Evolutionary conservation across 1,140 invertebrate genomes (phyloP).

Genomic region (Adelges cooleyi): DNA sequence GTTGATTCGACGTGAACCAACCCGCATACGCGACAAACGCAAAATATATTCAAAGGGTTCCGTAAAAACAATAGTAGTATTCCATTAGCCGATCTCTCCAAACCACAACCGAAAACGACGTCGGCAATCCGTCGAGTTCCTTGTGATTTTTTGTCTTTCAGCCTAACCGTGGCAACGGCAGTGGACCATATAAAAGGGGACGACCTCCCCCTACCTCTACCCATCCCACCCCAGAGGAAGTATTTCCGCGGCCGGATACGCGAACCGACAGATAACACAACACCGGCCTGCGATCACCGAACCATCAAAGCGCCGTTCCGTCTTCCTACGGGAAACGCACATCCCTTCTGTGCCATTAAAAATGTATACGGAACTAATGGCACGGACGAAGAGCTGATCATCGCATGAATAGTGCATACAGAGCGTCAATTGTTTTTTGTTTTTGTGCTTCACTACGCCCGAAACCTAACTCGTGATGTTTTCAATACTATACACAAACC

Average conservation of each 20-base stretch:
- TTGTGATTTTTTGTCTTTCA: too few relatives aligned
- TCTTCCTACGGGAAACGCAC: constrained; percentile 9
- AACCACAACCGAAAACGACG: too few relatives aligned
- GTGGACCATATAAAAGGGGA: too few relatives aligned
- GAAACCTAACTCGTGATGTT: background rate
- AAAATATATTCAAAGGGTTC: too few relatives aligned
- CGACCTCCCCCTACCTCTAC: too few relatives aligned
- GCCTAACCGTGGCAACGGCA: too few relatives aligned
- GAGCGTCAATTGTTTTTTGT: constrained; percentile 24
- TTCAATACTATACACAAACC: background rate
- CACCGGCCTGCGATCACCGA: background rate
- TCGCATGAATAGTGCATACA: constrained; percentile 13
- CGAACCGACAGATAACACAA: too few relatives aligned
- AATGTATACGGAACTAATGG: constrained; percentile 27
- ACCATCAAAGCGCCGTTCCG: constrained; percentile 17
- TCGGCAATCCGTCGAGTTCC: too few relatives aligned
- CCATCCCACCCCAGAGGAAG: too few relatives aligned
- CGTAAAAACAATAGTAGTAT: too few relatives aligned
- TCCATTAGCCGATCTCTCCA: too few relatives aligned
- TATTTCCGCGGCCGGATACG: too few relatives aligned
- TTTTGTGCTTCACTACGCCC: constrained; percentile 11
- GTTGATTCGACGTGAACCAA: background rate
- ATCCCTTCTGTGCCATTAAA: constrained; percentile 20
- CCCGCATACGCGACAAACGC: background rate
- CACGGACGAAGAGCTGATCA: constrained; percentile 7